Evolutionary conservation across 2,113 vertebrate genomes (phyloP), one percentile per base, ranked within the genome.

Genomic region (Jaculus jaculus): DNA sequence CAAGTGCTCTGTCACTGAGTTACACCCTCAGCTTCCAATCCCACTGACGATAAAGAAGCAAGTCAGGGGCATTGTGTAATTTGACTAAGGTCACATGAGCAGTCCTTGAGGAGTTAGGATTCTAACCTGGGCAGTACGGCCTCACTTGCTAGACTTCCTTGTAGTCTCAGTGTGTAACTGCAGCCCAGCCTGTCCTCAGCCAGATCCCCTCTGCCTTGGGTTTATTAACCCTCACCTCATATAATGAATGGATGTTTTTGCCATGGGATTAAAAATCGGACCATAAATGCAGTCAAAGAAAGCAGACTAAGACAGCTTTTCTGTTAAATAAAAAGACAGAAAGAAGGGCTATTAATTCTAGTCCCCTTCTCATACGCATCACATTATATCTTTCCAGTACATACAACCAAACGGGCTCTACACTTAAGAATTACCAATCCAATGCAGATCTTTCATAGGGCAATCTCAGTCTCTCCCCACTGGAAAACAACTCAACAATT

Each of bases 341-440:
- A 28, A 42, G 54, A 63, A 11, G 51, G 75, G 34, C 69, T 90
- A 66, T 39, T 51, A 80, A 60, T 21, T 20, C 63, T 18, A 74
- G 69, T 26, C 81, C 47, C 30, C 51, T 60, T 80, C 47, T 87
- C 90, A 32, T 0, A 51, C n/a, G 75, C 30, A 69, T 85, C 58
- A 78, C 47, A 60, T n/a, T 20, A 51, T 7, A 69, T 23, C 32
- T 51, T 87, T 68, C 61, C 61, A 60, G 42, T 2, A 30, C 77
- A 83, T 58, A 90, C 92, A 65, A 92, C 37, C 85, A 71, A 91
- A 42, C 39, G 51, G 24, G 63, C 90, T 80, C 58, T 72, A 18
- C 28, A 47, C 32, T 80, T 51, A 83, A 28, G 10, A 37, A 39
- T 13, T 63, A 60, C 72, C 63, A 68, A 68, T 73, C 42, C 72